A percentile compares a stretch with the other conserved stretches of the same genome.
phyloP scores from a whole-genome alignment of 2,888 invertebrate species.

The Dione juno region DNA sequence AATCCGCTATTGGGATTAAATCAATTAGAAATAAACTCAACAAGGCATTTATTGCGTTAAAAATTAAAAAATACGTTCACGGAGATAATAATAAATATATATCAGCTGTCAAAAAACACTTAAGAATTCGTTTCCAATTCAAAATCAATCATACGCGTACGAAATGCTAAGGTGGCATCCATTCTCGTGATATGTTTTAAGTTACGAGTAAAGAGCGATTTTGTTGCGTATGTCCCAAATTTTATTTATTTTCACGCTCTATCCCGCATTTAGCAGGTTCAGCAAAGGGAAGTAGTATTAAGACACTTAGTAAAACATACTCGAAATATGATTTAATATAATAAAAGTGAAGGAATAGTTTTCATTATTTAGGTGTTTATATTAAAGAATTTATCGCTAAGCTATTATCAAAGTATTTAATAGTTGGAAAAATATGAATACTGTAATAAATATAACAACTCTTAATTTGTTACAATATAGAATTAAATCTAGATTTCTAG shows the following conservation, averaged over 20 bases:
- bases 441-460: too few species aligned
- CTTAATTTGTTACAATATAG: too few species aligned
- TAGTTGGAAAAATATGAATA: too few species aligned
- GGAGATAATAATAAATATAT: conserved; percentile 63
- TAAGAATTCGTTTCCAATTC: conserved; percentile 71
- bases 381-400: too few species aligned
- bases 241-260: too few species aligned
- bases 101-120: conserved; percentile 68
- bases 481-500: background rate
- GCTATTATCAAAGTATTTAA: too few species aligned
- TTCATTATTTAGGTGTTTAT: too few species aligned
- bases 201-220: conserved; percentile 35
- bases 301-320: too few species aligned
- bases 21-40: conserved; percentile 26
- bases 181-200: conserved; percentile 47
- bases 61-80: conserved; percentile 34
- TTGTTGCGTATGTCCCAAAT: background rate
- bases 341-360: too few species aligned
- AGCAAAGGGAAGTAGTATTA: too few species aligned
- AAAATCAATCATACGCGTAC: conserved; percentile 67
- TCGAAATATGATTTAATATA: too few species aligned
- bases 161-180: conserved; percentile 52
- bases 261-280: too few species aligned
- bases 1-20: conserved; percentile 25
- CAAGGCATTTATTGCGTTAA: conserved; percentile 33